These are phyloP conservation scores for Babyrousa celebensis DNA, from an alignment of 2,797 vertebrate species.

Conservation along the genomic window DNA sequence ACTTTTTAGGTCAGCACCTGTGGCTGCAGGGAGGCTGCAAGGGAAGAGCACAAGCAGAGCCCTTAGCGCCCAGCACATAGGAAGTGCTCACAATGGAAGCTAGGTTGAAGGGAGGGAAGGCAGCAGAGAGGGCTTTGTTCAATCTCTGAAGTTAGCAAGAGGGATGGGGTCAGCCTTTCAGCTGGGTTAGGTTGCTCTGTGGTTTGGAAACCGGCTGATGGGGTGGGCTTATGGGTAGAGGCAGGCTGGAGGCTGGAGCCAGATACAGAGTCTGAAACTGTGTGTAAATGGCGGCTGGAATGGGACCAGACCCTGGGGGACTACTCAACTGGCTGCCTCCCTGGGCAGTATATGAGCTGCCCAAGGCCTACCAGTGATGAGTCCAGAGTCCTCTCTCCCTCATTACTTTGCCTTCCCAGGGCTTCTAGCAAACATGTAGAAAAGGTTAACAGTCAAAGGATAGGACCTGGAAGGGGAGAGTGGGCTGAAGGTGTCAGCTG, in stretches of 20 bases:
- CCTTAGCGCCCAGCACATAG: neutral
- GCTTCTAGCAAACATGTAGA: neutral
- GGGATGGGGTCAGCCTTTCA: neutral
- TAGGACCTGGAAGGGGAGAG: neutral
- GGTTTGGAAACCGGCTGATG: neutral
- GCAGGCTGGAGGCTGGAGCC: neutral
- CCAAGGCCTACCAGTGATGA: neutral
- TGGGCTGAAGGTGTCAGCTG: neutral
- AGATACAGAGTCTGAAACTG: neutral
- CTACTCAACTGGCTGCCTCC: neutral
- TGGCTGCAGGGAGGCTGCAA: neutral
- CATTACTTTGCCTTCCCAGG: neutral
- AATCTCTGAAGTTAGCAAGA: neutral
- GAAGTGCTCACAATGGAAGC: neutral
- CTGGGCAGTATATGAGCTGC: neutral
- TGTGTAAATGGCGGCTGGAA: neutral
- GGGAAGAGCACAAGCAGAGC: neutral
- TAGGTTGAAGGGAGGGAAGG: neutral
- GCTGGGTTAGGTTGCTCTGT: neutral
- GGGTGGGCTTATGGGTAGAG: neutral
- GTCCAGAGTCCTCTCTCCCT: neutral
- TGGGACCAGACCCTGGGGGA: neutral
- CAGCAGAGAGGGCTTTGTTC: neutral
- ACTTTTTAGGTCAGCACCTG: no score
- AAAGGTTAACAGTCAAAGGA: slow-evolving; percentile 2